Evolutionary conservation across 2,113 vertebrate genomes (phyloP), one percentile per base, ranked within the genome.

Genomic region (Anoplopoma fimbria): DNA sequence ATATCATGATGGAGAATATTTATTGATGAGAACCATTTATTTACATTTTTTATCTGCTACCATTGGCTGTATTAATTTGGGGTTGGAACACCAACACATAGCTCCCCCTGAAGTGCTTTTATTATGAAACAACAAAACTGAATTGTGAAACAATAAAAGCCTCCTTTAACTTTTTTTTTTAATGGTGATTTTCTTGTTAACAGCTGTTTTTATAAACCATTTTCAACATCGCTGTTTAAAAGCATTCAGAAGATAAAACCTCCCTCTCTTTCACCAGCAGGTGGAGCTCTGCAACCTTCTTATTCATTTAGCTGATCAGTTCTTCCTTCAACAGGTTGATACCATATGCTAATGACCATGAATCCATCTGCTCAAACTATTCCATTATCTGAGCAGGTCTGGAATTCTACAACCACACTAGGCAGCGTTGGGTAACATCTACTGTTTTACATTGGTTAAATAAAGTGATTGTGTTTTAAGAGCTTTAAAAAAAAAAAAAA

Each of bases 181-280:
- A n/a, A 34, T 13, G 2, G 31, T 27, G 0, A 79, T 76, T 40
- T 80, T 27, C 25, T 57, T 15, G 12, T 80, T 21, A 51, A 17
- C 0, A 21, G 13, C 34, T 2, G 9, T 40, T 19, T 61, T 58
- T 4, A 23, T 69, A 3, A 51, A 42, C 6, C 25, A 55, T 47
- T 67, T 38, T 73, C 5, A 40, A 40, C 14, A 31, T 49, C 0
- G 1, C 57, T 12, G 1, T 55, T 27, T 17, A 31, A 15, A 4
- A 4, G 31, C 40, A 63, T 10, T 36, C 0, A 10, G 6, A 15
- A 51, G n/a, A 13, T 25, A 25, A 10, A 67, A 55, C 14, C 14
- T 31, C 21, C 65, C 25, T 31, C 6, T 45, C 21, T 83, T 73
- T 74, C n/a, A 87, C 86, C 94, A 95, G 91, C 91, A 95, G 94